These are phyloP conservation scores for Venustoraphidia nigricollis DNA, from an alignment of 2,888 invertebrate species.

Conservation along the genomic window DNA sequence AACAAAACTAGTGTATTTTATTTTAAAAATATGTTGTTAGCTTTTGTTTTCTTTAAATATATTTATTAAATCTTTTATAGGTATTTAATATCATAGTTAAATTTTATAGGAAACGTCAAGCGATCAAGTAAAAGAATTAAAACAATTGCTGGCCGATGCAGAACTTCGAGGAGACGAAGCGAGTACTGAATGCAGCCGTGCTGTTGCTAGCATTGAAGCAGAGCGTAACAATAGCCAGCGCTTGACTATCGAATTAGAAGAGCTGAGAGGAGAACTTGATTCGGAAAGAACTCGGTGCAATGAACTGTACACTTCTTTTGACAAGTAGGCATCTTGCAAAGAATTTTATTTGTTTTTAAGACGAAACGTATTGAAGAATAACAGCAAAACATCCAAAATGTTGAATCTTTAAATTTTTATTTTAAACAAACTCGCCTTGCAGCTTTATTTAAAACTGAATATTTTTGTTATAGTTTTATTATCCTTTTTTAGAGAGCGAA, in stretches of 20 bases:
- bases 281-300: constrained; percentile 2
- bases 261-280: constrained; percentile 9
- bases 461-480: not conserved
- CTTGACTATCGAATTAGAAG: constrained; percentile 16
- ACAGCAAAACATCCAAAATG: not conserved
- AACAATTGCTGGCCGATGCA: constrained; percentile 36
- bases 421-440: not conserved
- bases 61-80: constrained; percentile 21
- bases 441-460: not conserved
- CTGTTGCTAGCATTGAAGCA: constrained; percentile 34
- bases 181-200: constrained; percentile 34
- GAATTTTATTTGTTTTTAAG: no score
- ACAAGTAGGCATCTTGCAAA: constrained; percentile 1
- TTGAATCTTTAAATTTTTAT: not conserved
- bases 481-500: constrained; percentile 38
- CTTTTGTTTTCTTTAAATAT: constrained; percentile 5
- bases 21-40: constrained; percentile 4
- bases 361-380: no score
- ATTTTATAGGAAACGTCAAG: constrained; percentile 23
- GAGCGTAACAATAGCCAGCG: constrained; percentile 31
- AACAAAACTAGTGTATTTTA: not conserved
- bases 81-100: constrained; percentile 29
- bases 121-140: constrained; percentile 33
- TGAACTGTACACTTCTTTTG: constrained; percentile 9
- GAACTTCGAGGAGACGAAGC: constrained; percentile 32